Evolutionary conservation across 2,888 invertebrate species (phyloP), one percentile per base, ranked within the genome.

Genomic region (Perithous albicinctus): DNA sequence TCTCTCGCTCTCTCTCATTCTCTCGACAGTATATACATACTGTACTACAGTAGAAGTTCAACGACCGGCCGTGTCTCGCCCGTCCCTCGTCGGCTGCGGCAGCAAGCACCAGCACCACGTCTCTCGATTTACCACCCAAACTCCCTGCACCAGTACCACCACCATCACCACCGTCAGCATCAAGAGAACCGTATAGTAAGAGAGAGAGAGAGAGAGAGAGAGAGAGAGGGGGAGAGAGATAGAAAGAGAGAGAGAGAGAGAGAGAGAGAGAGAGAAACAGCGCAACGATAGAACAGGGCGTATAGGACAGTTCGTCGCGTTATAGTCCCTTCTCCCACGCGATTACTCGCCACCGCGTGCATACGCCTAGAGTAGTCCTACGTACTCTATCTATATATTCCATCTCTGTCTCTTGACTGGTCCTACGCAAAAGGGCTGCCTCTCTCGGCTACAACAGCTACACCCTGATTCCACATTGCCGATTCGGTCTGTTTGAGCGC

Each of bases 41-140:
- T 18, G 78, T 70, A 54, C 70, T 78, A 75, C 61, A 75, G 81
- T 66, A 64, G 54, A 85, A 78, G 85, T 85, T 85, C 85, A 85
- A 85, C 79, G 85, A 85, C 85, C 85, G 83, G 82, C 85, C 80
- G 82, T 81, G 84, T 84, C 79, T 84, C 82, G 82, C 81, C 78
- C 84, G 78, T 81, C 79, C 66, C 73, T 82, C 83, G 75, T 18
- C 73, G 79, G 78, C 61, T 78, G 81, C 75, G 73, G 78, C 80
- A 69, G 80, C 84, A 46, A 73, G 81, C 73, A 64, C 63, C 76
- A 67, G 73, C 80, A 61, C 32, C 72, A 59, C 81, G 82, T 78
- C 70, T 82, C 78, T 82, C 82, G 78, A 82, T 82, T 82, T 78
- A 78, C 82, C 78, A 82, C 78, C 82, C 82, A 82, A 82, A 82